Evolutionary conservation across 1,140 invertebrate genomes (phyloP).

Genomic region (Brachionus plicatilis): DNA sequence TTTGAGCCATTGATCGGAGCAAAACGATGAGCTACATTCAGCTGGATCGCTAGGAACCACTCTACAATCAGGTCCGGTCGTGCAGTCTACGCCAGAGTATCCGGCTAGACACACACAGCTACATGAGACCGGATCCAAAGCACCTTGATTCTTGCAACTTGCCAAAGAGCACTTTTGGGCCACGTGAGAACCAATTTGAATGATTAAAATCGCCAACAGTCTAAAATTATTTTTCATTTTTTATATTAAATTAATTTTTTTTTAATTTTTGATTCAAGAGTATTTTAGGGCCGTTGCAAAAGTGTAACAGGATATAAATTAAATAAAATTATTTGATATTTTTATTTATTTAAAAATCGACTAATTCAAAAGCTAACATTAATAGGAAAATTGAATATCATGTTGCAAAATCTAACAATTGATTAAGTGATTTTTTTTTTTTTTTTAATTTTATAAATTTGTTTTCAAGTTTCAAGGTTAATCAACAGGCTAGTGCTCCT

Average conservation of each 20-base stretch:
- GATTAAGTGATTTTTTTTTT: too few species aligned
- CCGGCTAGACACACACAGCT: neutral
- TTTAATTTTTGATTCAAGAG: too few species aligned
- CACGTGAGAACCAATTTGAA: neutral
- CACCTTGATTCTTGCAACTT: neutral
- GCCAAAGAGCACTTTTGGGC: neutral
- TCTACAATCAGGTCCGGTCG: neutral
- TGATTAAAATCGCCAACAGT: neutral
- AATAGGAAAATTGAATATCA: too few species aligned
- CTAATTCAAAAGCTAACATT: too few species aligned
- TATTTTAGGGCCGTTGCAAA: too few species aligned
- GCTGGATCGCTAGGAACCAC: neutral
- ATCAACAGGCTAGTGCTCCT: too few species aligned
- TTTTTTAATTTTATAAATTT: too few species aligned
- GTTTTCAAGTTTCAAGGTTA: too few species aligned
- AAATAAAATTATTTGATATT: too few species aligned
- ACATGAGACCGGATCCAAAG: neutral
- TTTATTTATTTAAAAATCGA: too few species aligned
- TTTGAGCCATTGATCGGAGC: neutral
- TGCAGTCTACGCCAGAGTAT: neutral
- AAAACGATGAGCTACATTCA: neutral
- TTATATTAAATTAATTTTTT: neutral
- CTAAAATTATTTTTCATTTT: neutral
- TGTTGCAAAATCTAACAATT: too few species aligned
- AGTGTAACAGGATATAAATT: too few species aligned